These are phyloP conservation scores for Dioctria rufipes DNA, from an alignment of 2,888 invertebrate genomes.

Conservation along the genomic window DNA sequence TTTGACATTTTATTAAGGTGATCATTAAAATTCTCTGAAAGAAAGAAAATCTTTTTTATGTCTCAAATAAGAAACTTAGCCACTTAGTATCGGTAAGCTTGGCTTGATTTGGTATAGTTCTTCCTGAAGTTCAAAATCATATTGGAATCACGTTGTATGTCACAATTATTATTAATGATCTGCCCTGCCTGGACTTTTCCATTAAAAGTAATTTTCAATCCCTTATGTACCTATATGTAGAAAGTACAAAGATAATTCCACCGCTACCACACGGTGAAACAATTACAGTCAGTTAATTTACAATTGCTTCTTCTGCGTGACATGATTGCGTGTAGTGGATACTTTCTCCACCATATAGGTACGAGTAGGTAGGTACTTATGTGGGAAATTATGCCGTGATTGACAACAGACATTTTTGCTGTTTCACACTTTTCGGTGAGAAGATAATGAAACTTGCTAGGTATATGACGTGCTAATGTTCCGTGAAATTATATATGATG, in stretches of 20 bases:
- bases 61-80: too few species aligned
- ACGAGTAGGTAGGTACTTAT: neutral
- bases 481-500: neutral
- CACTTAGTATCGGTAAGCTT: too few species aligned
- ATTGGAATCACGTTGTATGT: too few species aligned
- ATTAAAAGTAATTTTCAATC: slow-evolving; percentile 3
- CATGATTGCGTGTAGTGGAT: slow-evolving; percentile 23
- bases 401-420: neutral
- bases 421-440: slow-evolving; percentile 14
- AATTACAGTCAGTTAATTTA: slow-evolving; percentile 13
- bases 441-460: slow-evolving; percentile 9
- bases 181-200: slow-evolving; percentile 22
- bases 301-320: slow-evolving; percentile 34
- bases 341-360: slow-evolving; percentile 7
- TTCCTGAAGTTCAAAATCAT: too few species aligned
- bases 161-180: too few species aligned
- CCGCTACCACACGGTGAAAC: neutral
- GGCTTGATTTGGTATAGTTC: too few species aligned
- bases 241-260: neutral
- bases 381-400: slow-evolving; percentile 17
- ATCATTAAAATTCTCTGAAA: neutral
- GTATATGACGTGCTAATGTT: neutral
- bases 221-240: neutral
- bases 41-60: neutral
- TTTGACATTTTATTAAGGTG: neutral